Evolutionary conservation across 1,140 invertebrate species (phyloP).

Genomic region (Cataglyphis hispanica): DNA sequence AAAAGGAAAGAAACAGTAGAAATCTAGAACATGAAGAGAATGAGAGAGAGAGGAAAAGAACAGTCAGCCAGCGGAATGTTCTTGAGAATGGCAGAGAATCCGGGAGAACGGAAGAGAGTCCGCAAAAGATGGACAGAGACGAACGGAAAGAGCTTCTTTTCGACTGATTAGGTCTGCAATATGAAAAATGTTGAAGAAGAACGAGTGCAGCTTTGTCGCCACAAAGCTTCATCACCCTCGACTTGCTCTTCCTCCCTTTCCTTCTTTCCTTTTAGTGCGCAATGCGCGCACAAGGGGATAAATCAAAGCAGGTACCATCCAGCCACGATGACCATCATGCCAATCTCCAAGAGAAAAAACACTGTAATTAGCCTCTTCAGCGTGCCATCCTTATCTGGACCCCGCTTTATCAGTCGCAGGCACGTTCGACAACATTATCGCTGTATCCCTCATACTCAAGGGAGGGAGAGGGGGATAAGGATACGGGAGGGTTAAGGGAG

Average conservation of each 20-base stretch:
- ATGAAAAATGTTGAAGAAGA: slow-evolving; percentile 28
- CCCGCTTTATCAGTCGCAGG: slow-evolving; percentile 39
- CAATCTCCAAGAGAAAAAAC: slow-evolving; percentile 70
- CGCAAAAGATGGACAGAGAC: slow-evolving; percentile 35
- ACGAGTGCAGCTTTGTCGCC: slow-evolving; percentile 32
- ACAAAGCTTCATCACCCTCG: slow-evolving; percentile 60
- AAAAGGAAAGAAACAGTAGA: slow-evolving; percentile 45
- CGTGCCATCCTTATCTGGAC: not conserved
- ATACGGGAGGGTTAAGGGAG: not conserved
- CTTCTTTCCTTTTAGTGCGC: slow-evolving; percentile 2
- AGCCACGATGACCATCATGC: slow-evolving; percentile 76
- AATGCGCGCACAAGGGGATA: slow-evolving; percentile 55
- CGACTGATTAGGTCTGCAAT: slow-evolving; percentile 78
- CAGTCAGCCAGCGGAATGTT: not conserved
- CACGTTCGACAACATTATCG: slow-evolving; percentile 75
- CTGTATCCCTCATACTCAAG: slow-evolving; percentile 46
- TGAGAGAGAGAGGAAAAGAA: slow-evolving; percentile 41
- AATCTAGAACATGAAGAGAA: slow-evolving; percentile 22
- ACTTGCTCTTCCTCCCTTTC: not conserved
- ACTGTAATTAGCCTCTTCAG: slow-evolving; percentile 74
- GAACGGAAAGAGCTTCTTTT: slow-evolving; percentile 71
- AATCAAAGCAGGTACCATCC: slow-evolving; percentile 79
- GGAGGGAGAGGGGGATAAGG: not conserved
- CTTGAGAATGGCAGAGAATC: slow-evolving; percentile 2
- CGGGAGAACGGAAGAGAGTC: too few species aligned